phyloP scores from a whole-genome alignment of 2,888 invertebrate species.

The Drosophila multiciliata region DNA sequence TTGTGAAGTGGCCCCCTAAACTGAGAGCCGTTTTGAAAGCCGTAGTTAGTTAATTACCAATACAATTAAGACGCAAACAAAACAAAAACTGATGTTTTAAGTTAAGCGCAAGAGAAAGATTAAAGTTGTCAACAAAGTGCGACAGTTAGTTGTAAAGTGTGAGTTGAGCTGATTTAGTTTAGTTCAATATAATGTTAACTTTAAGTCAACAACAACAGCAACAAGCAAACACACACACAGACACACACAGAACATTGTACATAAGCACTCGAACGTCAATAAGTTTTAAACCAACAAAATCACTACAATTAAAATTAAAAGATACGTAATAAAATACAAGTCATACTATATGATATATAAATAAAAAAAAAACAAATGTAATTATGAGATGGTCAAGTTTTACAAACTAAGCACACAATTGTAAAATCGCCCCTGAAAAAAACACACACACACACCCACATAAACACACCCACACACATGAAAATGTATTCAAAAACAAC shows the following conservation, averaged over 20 bases:
- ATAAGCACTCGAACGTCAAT: slow-evolving; percentile 27
- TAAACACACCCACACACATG: slow-evolving; percentile 14
- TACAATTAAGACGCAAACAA: slow-evolving; percentile 42
- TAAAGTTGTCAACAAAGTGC: slow-evolving; percentile 39
- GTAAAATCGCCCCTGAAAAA: slow-evolving; percentile 6
- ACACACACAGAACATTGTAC: slow-evolving; percentile 16
- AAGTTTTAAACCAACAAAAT: slow-evolving; percentile 46
- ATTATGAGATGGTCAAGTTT: slow-evolving; percentile 23
- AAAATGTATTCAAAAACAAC: slow-evolving; percentile 51
- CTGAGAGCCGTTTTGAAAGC: slow-evolving; percentile 42
- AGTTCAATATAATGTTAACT: slow-evolving; percentile 56
- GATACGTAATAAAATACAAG: slow-evolving; percentile 63
- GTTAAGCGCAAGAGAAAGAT: slow-evolving; percentile 35
- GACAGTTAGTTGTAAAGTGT: slow-evolving; percentile 57
- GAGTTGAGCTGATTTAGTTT: slow-evolving; percentile 75
- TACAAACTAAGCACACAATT: slow-evolving; percentile 31
- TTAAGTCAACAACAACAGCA: slow-evolving; percentile 43
- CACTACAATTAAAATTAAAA: slow-evolving; percentile 47
- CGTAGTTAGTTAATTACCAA: slow-evolving; percentile 55
- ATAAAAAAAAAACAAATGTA: slow-evolving; percentile 15
- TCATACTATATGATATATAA: slow-evolving; percentile 49
- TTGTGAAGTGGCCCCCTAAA: neutral
- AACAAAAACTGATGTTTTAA: slow-evolving; percentile 40
- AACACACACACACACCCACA: slow-evolving; percentile 14
- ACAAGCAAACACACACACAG: neutral